phyloP scores from a whole-genome alignment of 1,140 invertebrate species.

The Zaprionus lachaisei region DNA sequence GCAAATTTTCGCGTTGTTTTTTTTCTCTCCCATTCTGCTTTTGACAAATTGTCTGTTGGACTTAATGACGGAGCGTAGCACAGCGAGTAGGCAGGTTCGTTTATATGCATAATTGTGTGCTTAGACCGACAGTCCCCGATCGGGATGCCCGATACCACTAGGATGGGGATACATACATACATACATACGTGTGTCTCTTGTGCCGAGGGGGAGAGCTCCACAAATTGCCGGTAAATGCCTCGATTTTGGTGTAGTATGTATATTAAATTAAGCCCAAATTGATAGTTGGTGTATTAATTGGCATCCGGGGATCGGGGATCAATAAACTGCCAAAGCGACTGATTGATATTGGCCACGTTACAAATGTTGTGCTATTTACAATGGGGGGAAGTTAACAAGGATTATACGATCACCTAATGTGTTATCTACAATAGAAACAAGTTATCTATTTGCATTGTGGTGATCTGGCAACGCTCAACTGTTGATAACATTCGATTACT shows the following conservation, averaged over 20 bases:
- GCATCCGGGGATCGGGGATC: not conserved
- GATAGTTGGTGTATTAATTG: not conserved
- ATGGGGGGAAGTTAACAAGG: not conserved
- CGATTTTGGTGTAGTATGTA: conserved; percentile 6
- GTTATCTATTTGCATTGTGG: not conserved
- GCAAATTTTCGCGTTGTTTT: conserved; percentile 70
- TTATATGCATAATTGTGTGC: conserved; percentile 57
- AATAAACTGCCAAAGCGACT: not conserved
- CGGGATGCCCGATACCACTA: not conserved
- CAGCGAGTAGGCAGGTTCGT: conserved; percentile 28
- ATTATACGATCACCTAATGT: not conserved
- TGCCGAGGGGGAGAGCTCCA: not conserved
- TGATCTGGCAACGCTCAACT: not conserved
- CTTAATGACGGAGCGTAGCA: conserved; percentile 71
- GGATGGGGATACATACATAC: not conserved
- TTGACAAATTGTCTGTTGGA: conserved; percentile 79
- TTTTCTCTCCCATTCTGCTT: conserved; percentile 46
- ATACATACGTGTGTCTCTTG: not conserved
- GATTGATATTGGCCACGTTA: not conserved
- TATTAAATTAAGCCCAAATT: conserved; percentile 5
- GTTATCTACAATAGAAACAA: not conserved
- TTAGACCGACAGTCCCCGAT: not conserved
- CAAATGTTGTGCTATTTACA: not conserved
- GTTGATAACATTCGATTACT: too few relatives aligned
- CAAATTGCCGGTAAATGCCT: conserved; percentile 8